These are phyloP conservation scores for Protonemura montana DNA, from an alignment of 2,888 invertebrate genomes.

Conservation along the genomic window DNA sequence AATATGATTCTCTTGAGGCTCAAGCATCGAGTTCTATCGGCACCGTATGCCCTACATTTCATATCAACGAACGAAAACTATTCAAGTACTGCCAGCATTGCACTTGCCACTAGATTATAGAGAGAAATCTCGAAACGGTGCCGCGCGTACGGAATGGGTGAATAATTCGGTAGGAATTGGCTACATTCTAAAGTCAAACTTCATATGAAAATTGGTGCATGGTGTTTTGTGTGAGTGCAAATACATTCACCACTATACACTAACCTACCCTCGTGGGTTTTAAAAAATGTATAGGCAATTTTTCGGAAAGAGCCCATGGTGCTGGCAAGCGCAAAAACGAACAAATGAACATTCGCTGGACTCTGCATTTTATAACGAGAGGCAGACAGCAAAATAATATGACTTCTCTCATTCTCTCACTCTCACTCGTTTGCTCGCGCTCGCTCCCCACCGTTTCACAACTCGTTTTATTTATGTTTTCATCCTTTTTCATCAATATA, in stretches of 20 bases:
- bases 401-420: constrained; percentile 19
- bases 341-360: constrained; percentile 23
- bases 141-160: not conserved
- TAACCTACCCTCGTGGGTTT: constrained; percentile 35
- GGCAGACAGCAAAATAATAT: constrained; percentile 31
- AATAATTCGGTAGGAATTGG: constrained; percentile 33
- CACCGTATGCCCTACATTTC: constrained; percentile 9
- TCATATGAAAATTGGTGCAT: constrained; percentile 27
- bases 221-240: constrained; percentile 25
- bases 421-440: constrained; percentile 17
- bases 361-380: constrained; percentile 9
- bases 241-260: constrained; percentile 9
- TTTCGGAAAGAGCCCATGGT: constrained; percentile 35
- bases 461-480: constrained; percentile 15
- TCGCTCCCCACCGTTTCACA: not conserved
- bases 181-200: constrained; percentile 35
- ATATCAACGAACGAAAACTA: not conserved
- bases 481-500: not conserved
- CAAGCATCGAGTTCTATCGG: not conserved
- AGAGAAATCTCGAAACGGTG: not conserved
- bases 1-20: constrained; percentile 3
- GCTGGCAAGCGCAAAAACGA: constrained; percentile 20
- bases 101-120: not conserved
- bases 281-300: constrained; percentile 42
- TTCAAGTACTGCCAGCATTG: not conserved